These are phyloP conservation scores for Anthrax anthrax DNA, from an alignment of 2,888 invertebrate genomes.

Conservation along the genomic window DNA sequence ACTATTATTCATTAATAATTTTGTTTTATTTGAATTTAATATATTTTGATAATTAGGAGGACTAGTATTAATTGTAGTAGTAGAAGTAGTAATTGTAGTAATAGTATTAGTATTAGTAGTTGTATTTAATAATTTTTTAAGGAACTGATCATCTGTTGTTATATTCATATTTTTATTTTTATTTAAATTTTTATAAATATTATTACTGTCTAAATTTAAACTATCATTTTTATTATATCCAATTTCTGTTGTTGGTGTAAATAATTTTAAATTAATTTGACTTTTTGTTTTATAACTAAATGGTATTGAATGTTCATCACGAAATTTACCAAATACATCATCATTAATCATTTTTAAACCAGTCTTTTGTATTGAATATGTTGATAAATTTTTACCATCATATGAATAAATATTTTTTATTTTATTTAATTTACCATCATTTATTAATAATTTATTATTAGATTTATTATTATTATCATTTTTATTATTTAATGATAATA, in stretches of 20 bases:
- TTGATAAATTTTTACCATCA: constrained; percentile 37
- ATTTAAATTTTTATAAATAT: not conserved
- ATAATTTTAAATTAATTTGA: constrained; percentile 51
- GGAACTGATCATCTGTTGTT: not conserved
- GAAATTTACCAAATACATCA: constrained; percentile 40
- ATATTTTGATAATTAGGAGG: not conserved
- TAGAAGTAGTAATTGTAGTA: too few relatives aligned
- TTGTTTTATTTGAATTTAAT: not conserved
- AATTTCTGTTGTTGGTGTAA: constrained; percentile 18
- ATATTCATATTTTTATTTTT: not conserved
- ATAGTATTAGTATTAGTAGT: too few relatives aligned
- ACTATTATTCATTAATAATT: not conserved
- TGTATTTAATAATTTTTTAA: not conserved
- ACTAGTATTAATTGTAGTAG: too few relatives aligned
- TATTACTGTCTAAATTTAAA: too few relatives aligned
- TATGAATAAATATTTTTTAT: constrained; percentile 16
- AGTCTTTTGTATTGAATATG: constrained; percentile 40
- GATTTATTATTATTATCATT: not conserved
- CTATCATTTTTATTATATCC: not conserved
- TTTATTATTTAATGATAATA: not conserved
- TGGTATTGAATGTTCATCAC: constrained; percentile 76
- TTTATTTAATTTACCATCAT: constrained; percentile 1
- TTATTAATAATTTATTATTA: not conserved
- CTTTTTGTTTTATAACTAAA: constrained; percentile 75
- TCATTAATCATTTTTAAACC: constrained; percentile 44